These are phyloP conservation scores for Tetanocera ferruginea DNA, from an alignment of 2,888 invertebrate species.

Conservation along the genomic window DNA sequence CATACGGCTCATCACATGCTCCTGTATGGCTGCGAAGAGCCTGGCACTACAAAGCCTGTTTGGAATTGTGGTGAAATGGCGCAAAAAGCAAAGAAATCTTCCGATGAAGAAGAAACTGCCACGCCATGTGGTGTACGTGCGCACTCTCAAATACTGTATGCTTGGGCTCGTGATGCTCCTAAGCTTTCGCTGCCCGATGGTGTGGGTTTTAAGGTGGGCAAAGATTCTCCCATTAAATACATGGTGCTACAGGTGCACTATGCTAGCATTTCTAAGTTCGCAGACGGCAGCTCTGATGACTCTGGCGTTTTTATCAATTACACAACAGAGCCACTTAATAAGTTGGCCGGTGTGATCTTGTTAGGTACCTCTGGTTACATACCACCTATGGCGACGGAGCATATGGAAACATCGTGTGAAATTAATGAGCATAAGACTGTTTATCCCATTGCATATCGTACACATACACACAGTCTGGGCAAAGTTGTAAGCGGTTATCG, in stretches of 20 bases:
- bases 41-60: conserved; percentile 70
- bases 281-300: conserved; percentile 84
- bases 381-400: conserved; percentile 77
- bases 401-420: conserved; percentile 93
- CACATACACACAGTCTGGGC: conserved; percentile 93
- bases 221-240: conserved; percentile 85
- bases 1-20: conserved; percentile 94
- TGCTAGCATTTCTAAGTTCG: conserved; percentile 75
- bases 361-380: conserved; percentile 90
- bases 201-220: conserved; percentile 94
- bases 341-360: conserved; percentile 91
- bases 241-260: conserved; percentile 96
- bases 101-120: conserved; percentile 72
- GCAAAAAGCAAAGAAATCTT: conserved; percentile 71
- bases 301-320: conserved; percentile 88
- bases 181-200: conserved; percentile 83
- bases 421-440: conserved; percentile 85
- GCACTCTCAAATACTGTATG: conserved; percentile 83
- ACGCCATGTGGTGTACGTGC: conserved; percentile 84
- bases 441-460: conserved; percentile 95
- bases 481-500: conserved; percentile 87
- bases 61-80: conserved; percentile 97
- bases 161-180: conserved; percentile 95
- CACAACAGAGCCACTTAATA: conserved; percentile 81
- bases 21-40: conserved; percentile 88